Evolutionary conservation across 2,797 vertebrate species (phyloP).

Genomic region (Masticophis lateralis): DNA sequence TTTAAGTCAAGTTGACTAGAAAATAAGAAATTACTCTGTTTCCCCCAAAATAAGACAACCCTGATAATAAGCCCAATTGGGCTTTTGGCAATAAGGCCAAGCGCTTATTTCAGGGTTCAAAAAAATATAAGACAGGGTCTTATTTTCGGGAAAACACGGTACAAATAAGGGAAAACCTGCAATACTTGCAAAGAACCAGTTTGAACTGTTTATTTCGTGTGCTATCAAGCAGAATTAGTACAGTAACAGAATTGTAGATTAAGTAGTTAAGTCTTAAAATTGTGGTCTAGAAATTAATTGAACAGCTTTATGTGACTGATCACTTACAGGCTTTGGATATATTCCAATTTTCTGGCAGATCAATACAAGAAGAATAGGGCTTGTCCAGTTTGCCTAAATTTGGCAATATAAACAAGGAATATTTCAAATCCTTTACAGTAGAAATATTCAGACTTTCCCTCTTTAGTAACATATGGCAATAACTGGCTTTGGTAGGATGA

Average conservation of each 20-base stretch:
- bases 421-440: not conserved
- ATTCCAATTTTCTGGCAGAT: not conserved
- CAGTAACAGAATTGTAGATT: not conserved
- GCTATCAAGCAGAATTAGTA: rapidly evolving
- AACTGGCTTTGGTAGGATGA: conserved; percentile 25
- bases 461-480: conserved; percentile 25
- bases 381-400: not conserved
- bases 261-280: not conserved
- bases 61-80: too few species aligned
- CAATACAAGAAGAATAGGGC: not conserved
- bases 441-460: conserved; percentile 11
- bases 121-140: too few species aligned
- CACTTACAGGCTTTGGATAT: not conserved
- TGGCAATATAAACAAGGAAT: not conserved
- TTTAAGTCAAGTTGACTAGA: not conserved
- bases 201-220: not conserved
- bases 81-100: too few species aligned
- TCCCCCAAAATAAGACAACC: too few species aligned
- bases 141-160: too few species aligned
- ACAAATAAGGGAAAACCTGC: not conserved
- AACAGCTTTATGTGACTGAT: rapidly evolving
- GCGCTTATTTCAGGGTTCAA: too few species aligned
- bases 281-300: not conserved
- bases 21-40: not conserved
- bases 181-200: not conserved